phyloP scores from a whole-genome alignment of 2,797 vertebrate species.

The Danio aesculapii region DNA sequence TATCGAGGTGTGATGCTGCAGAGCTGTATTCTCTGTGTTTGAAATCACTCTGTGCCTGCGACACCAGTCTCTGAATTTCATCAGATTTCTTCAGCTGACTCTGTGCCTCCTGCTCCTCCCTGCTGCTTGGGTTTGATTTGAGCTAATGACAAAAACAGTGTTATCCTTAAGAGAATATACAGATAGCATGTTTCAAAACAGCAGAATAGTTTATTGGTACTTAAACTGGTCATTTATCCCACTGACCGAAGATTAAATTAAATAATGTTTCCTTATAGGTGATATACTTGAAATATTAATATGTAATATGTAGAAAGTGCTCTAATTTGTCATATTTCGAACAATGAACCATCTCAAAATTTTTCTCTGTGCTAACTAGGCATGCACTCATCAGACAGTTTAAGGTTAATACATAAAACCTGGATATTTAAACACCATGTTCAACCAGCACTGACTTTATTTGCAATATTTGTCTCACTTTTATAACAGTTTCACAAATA shows the following conservation, averaged over 20 bases:
- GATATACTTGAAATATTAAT: not conserved
- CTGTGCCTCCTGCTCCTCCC: constrained; percentile 89
- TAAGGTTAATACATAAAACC: not conserved
- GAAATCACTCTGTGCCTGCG: constrained; percentile 81
- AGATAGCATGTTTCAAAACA: not conserved
- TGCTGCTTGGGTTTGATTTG: constrained; percentile 87
- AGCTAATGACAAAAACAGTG: constrained; percentile 77
- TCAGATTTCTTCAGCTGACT: constrained; percentile 87
- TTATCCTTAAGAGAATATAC: not conserved
- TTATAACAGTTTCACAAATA: not conserved
- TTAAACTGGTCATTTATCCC: not conserved
- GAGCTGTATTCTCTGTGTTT: constrained; percentile 79
- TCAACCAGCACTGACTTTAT: not conserved
- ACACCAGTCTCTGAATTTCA: constrained; percentile 89
- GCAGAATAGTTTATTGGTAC: not conserved
- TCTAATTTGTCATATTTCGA: not conserved
- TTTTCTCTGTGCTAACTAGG: not conserved
- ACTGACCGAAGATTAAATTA: constrained; percentile 1
- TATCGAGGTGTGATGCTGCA: constrained; percentile 85
- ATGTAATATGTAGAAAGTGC: not conserved
- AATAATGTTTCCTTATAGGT: constrained; percentile 6
- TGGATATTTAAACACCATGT: too few species aligned
- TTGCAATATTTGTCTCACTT: not conserved
- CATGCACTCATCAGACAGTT: not conserved
- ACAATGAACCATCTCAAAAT: not conserved